Percentiles rank a stretch among this genome's conserved stretches.
Evolutionary conservation across 1,140 invertebrate species (phyloP).

Genomic region (Lasaia peninsularis): DNA sequence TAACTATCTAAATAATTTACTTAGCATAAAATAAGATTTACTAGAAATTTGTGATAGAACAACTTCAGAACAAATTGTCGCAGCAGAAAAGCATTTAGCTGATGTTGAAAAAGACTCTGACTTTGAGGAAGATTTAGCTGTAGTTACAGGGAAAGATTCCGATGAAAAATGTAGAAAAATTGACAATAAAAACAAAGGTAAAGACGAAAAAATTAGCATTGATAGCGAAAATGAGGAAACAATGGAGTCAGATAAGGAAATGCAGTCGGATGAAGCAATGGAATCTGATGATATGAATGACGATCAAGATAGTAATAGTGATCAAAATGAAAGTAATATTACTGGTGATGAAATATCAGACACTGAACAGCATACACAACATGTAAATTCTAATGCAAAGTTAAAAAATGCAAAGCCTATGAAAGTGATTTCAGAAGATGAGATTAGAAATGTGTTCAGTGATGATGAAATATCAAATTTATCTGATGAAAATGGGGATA

Average conservation of each 20-base stretch:
- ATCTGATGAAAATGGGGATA: conserved; percentile 50
- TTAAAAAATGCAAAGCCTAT: conserved; percentile 20
- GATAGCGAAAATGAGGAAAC: conserved; percentile 25
- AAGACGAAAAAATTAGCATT: conserved; percentile 32
- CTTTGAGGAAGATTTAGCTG: conserved; percentile 81
- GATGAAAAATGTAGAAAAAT: conserved; percentile 35
- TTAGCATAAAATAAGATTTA: conserved; percentile 77
- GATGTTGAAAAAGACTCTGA: conserved; percentile 80
- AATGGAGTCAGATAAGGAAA: conserved; percentile 28
- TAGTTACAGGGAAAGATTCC: conserved; percentile 66
- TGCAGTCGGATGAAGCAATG: conserved; percentile 23
- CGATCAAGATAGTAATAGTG: conserved; percentile 30
- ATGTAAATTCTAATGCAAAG: conserved; percentile 34
- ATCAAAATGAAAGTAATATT: conserved; percentile 24
- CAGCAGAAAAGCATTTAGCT: conserved; percentile 81
- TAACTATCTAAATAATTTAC: too few relatives aligned
- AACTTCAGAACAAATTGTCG: conserved; percentile 80
- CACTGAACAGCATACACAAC: conserved; percentile 20
- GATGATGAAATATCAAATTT: conserved; percentile 67
- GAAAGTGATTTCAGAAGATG: conserved; percentile 44
- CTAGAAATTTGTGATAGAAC: conserved; percentile 88
- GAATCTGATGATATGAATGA: conserved; percentile 27
- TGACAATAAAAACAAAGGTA: conserved; percentile 29
- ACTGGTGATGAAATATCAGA: conserved; percentile 24
- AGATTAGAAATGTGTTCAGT: conserved; percentile 63